phyloP scores from a whole-genome alignment of 2,888 invertebrate species.

The Mythimna pallens region DNA sequence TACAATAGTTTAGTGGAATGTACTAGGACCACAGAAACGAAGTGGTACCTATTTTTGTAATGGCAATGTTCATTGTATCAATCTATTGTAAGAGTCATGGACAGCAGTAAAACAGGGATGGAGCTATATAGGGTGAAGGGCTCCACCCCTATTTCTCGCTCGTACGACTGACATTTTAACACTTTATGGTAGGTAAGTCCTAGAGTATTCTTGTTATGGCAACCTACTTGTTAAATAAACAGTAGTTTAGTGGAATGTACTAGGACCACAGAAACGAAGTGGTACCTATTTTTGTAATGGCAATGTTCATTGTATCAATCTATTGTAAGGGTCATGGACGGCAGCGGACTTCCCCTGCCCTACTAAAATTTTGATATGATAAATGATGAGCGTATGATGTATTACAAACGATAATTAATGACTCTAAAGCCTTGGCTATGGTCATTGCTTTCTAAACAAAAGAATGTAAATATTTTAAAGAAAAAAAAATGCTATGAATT shows the following conservation, averaged over 20 bases:
- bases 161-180: too few relatives aligned
- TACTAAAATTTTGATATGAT: constrained; percentile 1
- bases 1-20: background rate
- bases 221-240: background rate
- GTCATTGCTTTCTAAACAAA: background rate
- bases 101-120: too few relatives aligned
- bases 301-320: constrained; percentile 7
- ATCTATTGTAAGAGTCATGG: constrained; percentile 6
- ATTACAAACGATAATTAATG: constrained; percentile 6
- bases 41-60: background rate
- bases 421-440: background rate
- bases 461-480: background rate
- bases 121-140: too few relatives aligned
- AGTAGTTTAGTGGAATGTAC: background rate
- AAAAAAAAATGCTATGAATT: too few relatives aligned
- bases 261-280: constrained; percentile 7
- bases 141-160: too few relatives aligned
- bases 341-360: background rate
- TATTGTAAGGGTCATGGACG: constrained; percentile 3
- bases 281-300: background rate
- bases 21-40: constrained; percentile 15
- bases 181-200: too few relatives aligned
- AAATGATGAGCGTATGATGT: constrained; percentile 29
- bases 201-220: too few relatives aligned
- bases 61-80: background rate